Evolutionary conservation across 2,113 vertebrate species (phyloP), one percentile per base, ranked within the genome.

Genomic region (Montifringilla adamsi): DNA sequence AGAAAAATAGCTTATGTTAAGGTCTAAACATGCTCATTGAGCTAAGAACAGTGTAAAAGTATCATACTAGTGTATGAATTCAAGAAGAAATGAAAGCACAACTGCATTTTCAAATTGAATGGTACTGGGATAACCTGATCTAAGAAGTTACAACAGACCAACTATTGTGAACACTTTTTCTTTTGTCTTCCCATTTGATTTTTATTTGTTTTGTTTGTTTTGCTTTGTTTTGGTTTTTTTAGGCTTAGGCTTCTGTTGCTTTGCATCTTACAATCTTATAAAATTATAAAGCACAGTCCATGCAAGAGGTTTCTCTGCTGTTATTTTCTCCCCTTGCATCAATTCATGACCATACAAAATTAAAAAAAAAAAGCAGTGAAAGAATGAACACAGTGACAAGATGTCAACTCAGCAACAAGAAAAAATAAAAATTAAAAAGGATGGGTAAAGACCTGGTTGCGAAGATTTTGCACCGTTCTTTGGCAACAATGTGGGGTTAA

Each of bases 1-100:
- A 98, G 98, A 98, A 98, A 98, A 98, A 98, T 98, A 98, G 98
- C 98, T 98, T 98, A 98, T 98, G 97, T 98, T 97, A 97, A 97
- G 97, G 96, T 98, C 97, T 97, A 97, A 98, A 97, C 97, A 97
- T 98, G 98, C 98, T 98, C 98, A 98, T 96, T 98, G 98, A 98
- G 98, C 98, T 96, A 97, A 98, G 97, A 98, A 98, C 97, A 98
- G 97, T 98, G 98, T 97, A 97, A 97, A 97, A 97, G 97, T 96
- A 96, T 98, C 98, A 98, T 98, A 98, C 98, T 94, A 35, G 83
- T 96, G 98, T 98, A 98, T 98, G 98, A 98, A 97, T 97, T 95
- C 96, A 97, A 98, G 96, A 95, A 97, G 97, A 97, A 97, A 97
- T 50, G 82, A 97, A 94, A 94, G 94, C 89, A 97, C 77, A 90